phyloP scores from a whole-genome alignment of 1,140 invertebrate genomes.

The Heliconius nattereri region DNA sequence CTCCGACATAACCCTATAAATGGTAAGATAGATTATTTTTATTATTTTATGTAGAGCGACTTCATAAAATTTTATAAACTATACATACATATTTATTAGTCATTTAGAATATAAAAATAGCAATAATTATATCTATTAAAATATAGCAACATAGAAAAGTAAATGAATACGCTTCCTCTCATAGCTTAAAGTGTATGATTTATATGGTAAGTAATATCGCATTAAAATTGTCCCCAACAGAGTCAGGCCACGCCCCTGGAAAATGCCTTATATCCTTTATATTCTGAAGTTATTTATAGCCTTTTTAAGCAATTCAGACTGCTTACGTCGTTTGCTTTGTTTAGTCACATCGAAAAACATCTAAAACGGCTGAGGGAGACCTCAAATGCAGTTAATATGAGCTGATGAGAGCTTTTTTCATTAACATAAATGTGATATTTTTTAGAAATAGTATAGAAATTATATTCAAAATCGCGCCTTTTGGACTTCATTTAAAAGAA shows the following conservation, averaged over 20 bases:
- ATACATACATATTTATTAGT: no score
- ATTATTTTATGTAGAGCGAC: no score
- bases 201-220: constrained; percentile 55
- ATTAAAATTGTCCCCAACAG: constrained; percentile 61
- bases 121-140: no score
- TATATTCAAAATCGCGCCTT: no score
- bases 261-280: constrained; percentile 51
- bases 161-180: constrained; percentile 19
- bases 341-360: constrained; percentile 24
- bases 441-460: no score
- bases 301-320: constrained; percentile 39
- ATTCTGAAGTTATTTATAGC: constrained; percentile 46
- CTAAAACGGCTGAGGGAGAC: neutral
- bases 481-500: no score
- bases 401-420: neutral
- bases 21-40: no score
- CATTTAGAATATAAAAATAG: no score
- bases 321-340: constrained; percentile 34
- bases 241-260: constrained; percentile 49
- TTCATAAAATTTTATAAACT: no score
- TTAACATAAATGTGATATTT: no score
- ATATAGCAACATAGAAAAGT: no score
- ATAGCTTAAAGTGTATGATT: constrained; percentile 41
- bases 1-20: no score
- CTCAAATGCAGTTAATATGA: neutral